These are phyloP conservation scores for Cyanocitta stelleri DNA, from an alignment of 2,113 vertebrate species.

Conservation along the genomic window DNA sequence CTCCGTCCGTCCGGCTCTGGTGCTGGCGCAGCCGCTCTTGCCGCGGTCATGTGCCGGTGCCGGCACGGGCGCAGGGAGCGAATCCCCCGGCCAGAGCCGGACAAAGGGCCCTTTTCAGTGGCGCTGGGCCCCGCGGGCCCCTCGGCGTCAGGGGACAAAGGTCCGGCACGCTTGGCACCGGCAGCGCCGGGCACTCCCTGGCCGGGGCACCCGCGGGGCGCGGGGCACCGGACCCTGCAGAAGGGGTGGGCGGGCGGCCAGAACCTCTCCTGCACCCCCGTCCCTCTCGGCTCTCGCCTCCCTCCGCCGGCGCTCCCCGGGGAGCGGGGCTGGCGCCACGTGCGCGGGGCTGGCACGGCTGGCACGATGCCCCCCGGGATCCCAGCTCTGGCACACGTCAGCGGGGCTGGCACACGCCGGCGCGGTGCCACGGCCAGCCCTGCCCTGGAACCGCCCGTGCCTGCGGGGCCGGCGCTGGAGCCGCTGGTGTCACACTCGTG, in stretches of 20 bases:
- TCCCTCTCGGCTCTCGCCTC: neutral
- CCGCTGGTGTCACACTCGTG: neutral
- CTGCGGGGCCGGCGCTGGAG: neutral
- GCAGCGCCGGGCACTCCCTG: neutral
- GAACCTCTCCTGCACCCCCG: neutral
- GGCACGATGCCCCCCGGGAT: neutral
- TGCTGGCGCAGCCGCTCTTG: neutral
- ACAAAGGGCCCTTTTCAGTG: neutral
- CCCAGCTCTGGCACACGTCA: neutral
- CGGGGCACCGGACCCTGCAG: neutral
- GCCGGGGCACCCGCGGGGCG: neutral
- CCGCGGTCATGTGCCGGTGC: neutral
- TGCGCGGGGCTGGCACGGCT: neutral
- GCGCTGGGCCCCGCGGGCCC: neutral
- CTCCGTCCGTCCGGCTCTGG: neutral
- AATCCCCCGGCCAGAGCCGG: neutral
- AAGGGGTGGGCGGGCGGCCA: neutral
- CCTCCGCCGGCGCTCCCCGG: neutral
- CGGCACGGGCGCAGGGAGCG: neutral
- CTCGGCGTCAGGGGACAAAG: conserved; percentile 8
- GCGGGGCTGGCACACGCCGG: neutral
- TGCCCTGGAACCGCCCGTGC: neutral
- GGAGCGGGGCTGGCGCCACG: neutral
- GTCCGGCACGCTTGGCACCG: neutral
- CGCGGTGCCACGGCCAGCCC: neutral